Conservation (phyloP, 1,140 invertebrate species). For the Metaphire vulgaris region DNA sequence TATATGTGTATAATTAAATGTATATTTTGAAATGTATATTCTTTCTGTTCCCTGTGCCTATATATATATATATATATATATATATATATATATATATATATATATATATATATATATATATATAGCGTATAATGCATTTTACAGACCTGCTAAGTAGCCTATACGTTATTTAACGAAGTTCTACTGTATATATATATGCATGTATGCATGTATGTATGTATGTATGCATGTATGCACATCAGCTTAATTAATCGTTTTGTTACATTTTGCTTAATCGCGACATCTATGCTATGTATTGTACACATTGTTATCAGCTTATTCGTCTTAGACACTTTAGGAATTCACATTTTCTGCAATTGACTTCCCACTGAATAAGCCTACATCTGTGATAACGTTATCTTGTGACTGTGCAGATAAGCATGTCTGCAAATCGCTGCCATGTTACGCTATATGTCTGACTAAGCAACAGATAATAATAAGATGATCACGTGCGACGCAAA, state of each 20-base stretch:
- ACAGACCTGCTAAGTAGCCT: no score
- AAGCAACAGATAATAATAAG: no score
- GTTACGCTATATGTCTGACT: no score
- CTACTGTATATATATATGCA: neutral
- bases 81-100: neutral
- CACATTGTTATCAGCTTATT: neutral
- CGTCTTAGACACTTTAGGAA: neutral
- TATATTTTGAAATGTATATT: neutral
- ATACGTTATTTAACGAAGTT: no score
- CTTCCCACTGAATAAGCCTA: neutral
- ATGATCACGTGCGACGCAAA: no score
- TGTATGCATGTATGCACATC: neutral
- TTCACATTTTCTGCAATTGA: constrained; percentile 6
- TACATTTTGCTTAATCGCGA: neutral
- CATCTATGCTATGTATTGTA: neutral
- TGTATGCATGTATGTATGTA: neutral
- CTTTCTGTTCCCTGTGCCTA: neutral
- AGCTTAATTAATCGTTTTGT: neutral
- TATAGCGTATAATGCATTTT: no score
- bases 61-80: neutral
- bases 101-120: neutral
- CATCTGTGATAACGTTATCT: no score
- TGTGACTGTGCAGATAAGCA: no score
- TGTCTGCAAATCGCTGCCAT: no score
- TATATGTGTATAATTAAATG: neutral